A percentile compares a stretch with the other conserved stretches of the same genome.
These are phyloP conservation scores for Corythornis madagascariensis DNA, from an alignment of 2,113 vertebrate genomes.

Conservation along the genomic window DNA sequence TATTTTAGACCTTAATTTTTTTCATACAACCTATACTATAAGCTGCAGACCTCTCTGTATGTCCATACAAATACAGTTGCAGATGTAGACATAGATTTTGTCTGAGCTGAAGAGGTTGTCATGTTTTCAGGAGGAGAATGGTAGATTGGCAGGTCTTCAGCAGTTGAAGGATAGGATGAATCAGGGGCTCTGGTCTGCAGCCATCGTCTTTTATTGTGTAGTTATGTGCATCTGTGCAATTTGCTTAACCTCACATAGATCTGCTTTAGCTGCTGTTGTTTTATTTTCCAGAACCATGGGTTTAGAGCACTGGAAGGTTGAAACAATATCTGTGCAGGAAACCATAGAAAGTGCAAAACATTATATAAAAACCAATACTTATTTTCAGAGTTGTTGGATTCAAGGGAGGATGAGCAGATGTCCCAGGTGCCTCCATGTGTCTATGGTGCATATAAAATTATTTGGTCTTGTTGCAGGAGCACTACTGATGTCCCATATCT, in stretches of 20 bases:
- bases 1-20: not conserved
- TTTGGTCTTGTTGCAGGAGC: not conserved
- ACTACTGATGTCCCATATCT: not conserved
- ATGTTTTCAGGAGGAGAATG: not conserved
- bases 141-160: not conserved
- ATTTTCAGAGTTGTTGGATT: not conserved
- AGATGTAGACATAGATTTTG: not conserved
- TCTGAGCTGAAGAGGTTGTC: not conserved
- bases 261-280: not conserved
- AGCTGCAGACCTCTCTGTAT: not conserved
- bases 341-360: not conserved
- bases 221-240: not conserved
- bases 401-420: not conserved
- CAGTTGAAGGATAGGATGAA: not conserved
- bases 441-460: accelerated
- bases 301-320: not conserved
- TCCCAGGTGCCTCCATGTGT: not conserved
- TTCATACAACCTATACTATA: not conserved
- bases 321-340: not conserved
- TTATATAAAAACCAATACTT: not conserved
- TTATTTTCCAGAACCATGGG: not conserved
- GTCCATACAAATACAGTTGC: not conserved
- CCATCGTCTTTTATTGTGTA: not conserved
- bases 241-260: not conserved
- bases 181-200: not conserved